Base-by-base conservation (phyloP, 2,888 invertebrate species). In the Stomorhina lunata region DNA sequence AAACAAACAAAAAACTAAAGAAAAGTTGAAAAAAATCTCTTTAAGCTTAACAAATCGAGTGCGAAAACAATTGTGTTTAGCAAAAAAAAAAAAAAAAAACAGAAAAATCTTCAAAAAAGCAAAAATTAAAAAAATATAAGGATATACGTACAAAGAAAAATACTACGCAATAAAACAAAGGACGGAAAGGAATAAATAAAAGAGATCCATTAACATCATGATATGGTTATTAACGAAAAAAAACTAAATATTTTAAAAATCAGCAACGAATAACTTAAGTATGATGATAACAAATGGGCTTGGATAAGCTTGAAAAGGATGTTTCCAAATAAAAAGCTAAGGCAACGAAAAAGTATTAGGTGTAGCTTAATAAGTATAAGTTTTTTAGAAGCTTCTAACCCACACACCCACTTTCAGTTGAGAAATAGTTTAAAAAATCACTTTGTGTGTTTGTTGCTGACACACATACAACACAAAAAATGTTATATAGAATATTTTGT, bases 41-140 rank as follows among this genome's bases (percentile, higher is more conserved):
- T 85, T 84, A 85, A 85, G 85, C 85, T 84, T 84, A 84, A 85
- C 83, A 84, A 85, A 85, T 85, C 85, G 85, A 85, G 80, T 84
- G 85, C 82, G 68, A 85, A 86, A 85, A 84, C 69, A 34, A 59
- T 78, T 65, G 34, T 50, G n/a, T 65, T 69, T 68, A n/a, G 48
- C 7, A 85, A 80, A 82, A 83, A 84, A 76, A 20, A 32, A 69
- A 69, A 50, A 66, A 7, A 34, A 68, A 50, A 73, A n/a, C n/a
- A n/a, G n/a, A n/a, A n/a, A n/a, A n/a, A n/a, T n/a, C n/a, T n/a
- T n/a, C n/a, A n/a, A n/a, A n/a, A n/a, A n/a, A n/a, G n/a, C n/a
- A n/a, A n/a, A n/a, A n/a, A n/a, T n/a, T n/a, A n/a, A n/a, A n/a
- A n/a, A n/a, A n/a, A n/a, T n/a, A n/a, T n/a, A n/a, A n/a, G n/a